phyloP scores from a whole-genome alignment of 2,888 invertebrate genomes.

The Brenthis daphne region DNA sequence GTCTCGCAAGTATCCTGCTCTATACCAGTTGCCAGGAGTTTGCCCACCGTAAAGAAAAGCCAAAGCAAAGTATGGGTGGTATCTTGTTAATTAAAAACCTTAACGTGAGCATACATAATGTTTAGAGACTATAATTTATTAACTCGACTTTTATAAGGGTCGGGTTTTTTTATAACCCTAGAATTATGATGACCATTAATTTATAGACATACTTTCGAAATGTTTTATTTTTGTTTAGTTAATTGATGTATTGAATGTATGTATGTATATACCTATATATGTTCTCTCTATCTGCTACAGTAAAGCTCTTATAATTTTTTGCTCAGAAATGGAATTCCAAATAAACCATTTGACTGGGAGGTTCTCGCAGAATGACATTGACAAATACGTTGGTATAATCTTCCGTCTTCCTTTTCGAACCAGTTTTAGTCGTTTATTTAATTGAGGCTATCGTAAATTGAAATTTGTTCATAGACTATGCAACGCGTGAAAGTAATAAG shows the following conservation, averaged over 20 bases:
- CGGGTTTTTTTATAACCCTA: background rate
- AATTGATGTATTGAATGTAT: background rate
- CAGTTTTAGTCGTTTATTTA: conserved; percentile 31
- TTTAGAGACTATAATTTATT: conserved; percentile 20
- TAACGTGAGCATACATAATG: conserved; percentile 24
- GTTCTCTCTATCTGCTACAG: too few relatives aligned
- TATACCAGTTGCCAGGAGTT: too few relatives aligned
- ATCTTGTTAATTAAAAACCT: background rate
- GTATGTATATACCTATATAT: too few relatives aligned
- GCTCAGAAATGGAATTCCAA: background rate
- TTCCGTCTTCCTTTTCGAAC: conserved; percentile 33
- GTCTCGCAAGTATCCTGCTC: too few relatives aligned
- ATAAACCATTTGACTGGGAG: background rate
- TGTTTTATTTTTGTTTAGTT: too few relatives aligned
- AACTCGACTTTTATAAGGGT: conserved; percentile 7
- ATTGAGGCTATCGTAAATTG: conserved; percentile 17
- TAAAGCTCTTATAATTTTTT: too few relatives aligned
- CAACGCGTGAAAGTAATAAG: conserved; percentile 3
- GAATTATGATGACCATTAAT: background rate
- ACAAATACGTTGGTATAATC: conserved; percentile 28
- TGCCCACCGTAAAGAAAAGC: too few relatives aligned
- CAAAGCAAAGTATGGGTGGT: too few relatives aligned
- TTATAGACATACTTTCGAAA: background rate
- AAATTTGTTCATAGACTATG: conserved; percentile 16
- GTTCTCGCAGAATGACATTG: conserved; percentile 20